These are phyloP conservation scores for Ctenopoma kingsleyae DNA, from an alignment of 2,797 vertebrate species.

Conservation along the genomic window DNA sequence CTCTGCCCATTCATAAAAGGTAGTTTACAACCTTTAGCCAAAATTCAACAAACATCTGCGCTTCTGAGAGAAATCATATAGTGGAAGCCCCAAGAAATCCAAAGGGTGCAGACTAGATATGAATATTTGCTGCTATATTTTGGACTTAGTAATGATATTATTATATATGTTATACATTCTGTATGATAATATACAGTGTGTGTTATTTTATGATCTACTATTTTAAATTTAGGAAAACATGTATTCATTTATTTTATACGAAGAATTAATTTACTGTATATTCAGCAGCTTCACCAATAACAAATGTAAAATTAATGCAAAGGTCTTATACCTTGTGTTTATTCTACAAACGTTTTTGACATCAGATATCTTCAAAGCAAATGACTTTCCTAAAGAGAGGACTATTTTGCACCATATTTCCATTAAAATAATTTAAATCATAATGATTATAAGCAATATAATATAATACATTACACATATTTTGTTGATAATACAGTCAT, in stretches of 20 bases:
- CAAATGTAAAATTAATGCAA: too few species aligned
- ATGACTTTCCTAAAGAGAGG: too few species aligned
- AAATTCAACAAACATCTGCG: background rate
- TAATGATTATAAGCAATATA: too few species aligned
- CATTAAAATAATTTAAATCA: too few species aligned
- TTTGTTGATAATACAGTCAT: background rate
- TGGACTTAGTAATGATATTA: background rate
- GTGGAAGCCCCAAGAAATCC: too few species aligned
- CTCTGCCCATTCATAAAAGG: slow-evolving; percentile 4
- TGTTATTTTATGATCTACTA: too few species aligned
- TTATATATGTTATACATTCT: too few species aligned
- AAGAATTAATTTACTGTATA: too few species aligned
- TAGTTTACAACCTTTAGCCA: background rate
- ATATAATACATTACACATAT: background rate
- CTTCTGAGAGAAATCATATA: background rate
- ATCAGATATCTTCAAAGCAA: background rate
- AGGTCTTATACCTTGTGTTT: background rate
- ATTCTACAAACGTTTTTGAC: background rate
- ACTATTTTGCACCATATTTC: too few species aligned
- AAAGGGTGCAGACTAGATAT: background rate
- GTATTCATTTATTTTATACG: too few species aligned
- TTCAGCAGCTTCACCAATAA: too few species aligned
- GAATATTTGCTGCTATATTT: background rate
- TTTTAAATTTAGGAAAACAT: background rate
- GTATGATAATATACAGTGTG: too few species aligned